Percentiles rank a stretch among this genome's conserved stretches.
These are phyloP conservation scores for Sciurus vulgaris DNA, from an alignment of 2,797 vertebrate genomes.

Conservation along the genomic window DNA sequence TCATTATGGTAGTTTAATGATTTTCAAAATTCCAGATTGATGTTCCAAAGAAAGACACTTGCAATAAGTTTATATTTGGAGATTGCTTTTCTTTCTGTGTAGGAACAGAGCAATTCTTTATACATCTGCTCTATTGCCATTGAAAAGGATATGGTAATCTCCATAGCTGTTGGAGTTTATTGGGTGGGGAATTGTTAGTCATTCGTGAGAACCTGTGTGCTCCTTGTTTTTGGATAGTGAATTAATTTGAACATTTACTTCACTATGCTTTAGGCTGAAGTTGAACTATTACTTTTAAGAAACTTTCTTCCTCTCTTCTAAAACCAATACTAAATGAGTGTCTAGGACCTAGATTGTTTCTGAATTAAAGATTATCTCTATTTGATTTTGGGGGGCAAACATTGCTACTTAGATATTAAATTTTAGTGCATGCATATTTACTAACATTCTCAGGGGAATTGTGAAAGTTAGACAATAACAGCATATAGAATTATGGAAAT, in stretches of 20 bases:
- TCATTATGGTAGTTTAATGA: slow-evolving; percentile 34
- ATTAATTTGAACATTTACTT: background rate
- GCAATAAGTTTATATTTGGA: background rate
- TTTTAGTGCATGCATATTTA: background rate
- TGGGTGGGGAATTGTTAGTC: background rate
- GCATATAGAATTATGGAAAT: background rate
- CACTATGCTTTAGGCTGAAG: background rate
- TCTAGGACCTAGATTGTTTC: background rate
- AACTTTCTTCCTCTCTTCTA: background rate
- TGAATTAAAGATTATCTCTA: background rate
- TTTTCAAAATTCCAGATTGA: background rate
- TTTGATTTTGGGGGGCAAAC: background rate
- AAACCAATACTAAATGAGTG: background rate
- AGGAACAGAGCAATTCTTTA: background rate
- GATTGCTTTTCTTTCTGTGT: background rate
- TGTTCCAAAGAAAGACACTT: slow-evolving; percentile 34
- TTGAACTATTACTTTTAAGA: background rate
- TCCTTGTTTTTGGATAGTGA: background rate
- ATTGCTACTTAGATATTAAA: background rate
- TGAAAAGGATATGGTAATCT: background rate
- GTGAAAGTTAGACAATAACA: background rate
- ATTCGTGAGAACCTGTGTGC: background rate
- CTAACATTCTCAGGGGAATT: background rate
- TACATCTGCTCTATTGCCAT: background rate
- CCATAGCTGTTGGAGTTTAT: background rate